Evolutionary conservation across 53 echinoderm and acorn worm species (phyloP).

Genomic region (Henricia sp.): DNA sequence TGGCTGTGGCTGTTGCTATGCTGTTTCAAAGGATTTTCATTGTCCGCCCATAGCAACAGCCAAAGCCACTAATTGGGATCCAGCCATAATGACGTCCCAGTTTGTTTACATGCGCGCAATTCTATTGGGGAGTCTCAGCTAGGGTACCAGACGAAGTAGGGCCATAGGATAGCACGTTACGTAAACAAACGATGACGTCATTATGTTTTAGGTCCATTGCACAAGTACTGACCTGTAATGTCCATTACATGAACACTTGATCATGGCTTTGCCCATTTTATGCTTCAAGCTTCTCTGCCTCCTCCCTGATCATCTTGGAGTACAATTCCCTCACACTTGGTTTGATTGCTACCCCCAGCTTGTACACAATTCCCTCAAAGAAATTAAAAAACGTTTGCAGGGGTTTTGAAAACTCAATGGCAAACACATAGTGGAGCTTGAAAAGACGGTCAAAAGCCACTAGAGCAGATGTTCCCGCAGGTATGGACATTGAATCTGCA

Average conservation of each 20-base stretch:
- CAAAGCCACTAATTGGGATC: too few species aligned
- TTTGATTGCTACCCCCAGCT: neutral
- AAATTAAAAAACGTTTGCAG: neutral
- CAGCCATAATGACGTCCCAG: too few species aligned
- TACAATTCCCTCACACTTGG: slow-evolving; percentile 3
- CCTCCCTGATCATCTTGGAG: neutral
- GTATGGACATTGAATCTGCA: neutral
- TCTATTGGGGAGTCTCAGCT: too few species aligned
- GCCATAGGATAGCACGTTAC: too few species aligned
- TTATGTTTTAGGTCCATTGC: too few species aligned
- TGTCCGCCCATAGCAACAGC: too few species aligned
- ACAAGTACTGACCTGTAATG: too few species aligned
- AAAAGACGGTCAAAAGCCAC: slow-evolving; percentile 4
- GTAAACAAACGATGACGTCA: too few species aligned
- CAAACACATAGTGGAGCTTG: neutral
- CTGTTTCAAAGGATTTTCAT: too few species aligned
- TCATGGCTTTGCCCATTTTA: neutral
- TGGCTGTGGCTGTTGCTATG: too few species aligned
- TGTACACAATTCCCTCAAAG: neutral
- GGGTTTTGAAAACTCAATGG: neutral
- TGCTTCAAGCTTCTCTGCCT: neutral
- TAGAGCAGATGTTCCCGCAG: neutral
- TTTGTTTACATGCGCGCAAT: too few species aligned
- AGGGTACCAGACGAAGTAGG: too few species aligned
- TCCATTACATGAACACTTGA: neutral